Percentiles rank a stretch among this genome's conserved stretches.
phyloP scores from a whole-genome alignment of 2,113 vertebrate genomes.

The Strigops habroptila region DNA sequence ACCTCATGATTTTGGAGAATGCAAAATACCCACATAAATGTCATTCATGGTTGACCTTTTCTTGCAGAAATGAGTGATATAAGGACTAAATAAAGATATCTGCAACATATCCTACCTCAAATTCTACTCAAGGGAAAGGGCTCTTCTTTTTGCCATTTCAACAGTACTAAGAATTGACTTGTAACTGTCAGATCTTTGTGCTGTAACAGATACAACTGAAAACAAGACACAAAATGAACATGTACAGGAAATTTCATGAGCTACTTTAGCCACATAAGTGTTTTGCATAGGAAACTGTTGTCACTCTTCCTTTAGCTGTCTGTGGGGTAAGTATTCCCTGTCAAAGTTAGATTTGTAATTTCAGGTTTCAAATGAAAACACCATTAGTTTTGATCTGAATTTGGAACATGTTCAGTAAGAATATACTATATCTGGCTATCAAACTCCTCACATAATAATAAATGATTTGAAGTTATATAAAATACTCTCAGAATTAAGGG shows the following conservation, averaged over 20 bases:
- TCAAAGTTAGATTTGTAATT: neutral
- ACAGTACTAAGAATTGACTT: neutral
- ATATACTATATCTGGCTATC: neutral
- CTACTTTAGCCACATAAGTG: neutral
- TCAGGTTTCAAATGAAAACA: neutral
- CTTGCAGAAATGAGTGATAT: neutral
- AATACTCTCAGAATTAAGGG: neutral
- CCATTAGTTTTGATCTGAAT: neutral
- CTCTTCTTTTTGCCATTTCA: neutral
- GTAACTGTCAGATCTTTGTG: neutral
- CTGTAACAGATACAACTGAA: neutral
- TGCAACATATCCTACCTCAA: neutral
- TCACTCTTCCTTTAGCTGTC: neutral
- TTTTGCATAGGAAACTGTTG: neutral
- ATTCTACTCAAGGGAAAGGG: neutral
- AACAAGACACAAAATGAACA: neutral
- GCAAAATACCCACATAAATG: slow-evolving; percentile 1
- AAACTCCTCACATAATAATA: neutral
- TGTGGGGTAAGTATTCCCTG: neutral
- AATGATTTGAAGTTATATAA: neutral
- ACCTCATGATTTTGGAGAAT: neutral
- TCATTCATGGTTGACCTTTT: neutral
- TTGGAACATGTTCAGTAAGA: neutral
- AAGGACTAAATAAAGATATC: neutral
- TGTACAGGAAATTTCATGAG: neutral